A percentile compares a stretch with the other conserved stretches of the same genome.
phyloP scores from a whole-genome alignment of 2,888 invertebrate genomes.

The Buathra laborator region DNA sequence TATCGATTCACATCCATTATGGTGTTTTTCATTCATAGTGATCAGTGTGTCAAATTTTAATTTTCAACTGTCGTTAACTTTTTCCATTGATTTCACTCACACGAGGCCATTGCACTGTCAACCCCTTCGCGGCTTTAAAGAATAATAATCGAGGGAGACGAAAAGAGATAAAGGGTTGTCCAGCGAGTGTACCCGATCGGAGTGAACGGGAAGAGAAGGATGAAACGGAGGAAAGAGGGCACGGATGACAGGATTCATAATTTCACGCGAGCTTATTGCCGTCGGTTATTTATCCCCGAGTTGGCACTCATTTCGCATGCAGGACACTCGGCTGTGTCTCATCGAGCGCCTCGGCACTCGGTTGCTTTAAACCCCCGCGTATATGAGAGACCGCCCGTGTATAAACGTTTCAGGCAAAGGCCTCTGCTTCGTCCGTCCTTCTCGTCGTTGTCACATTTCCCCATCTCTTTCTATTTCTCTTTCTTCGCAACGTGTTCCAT shows the following conservation, averaged over 20 bases:
- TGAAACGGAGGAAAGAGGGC: constrained; percentile 69
- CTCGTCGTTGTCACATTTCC: constrained; percentile 9
- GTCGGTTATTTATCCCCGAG: constrained; percentile 80
- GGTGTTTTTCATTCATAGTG: constrained; percentile 11
- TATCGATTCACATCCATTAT: not conserved
- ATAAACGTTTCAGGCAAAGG: constrained; percentile 33
- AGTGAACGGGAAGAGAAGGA: constrained; percentile 28
- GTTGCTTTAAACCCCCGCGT: constrained; percentile 19
- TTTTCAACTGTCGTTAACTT: constrained; percentile 9
- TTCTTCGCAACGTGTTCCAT: constrained; percentile 37
- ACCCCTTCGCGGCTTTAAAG: constrained; percentile 43
- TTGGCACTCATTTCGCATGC: constrained; percentile 79
- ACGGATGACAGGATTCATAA: constrained; percentile 81
- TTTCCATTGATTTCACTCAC: constrained; percentile 11
- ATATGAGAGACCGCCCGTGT: constrained; percentile 21
- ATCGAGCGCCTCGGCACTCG: constrained; percentile 22
- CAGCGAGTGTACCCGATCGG: constrained; percentile 6
- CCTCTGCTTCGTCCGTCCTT: constrained; percentile 17
- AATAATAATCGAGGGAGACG: constrained; percentile 55
- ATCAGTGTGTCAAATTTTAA: constrained; percentile 37
- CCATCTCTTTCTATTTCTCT: constrained; percentile 21
- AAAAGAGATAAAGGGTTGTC: constrained; percentile 68
- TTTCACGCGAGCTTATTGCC: constrained; percentile 82
- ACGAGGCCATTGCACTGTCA: constrained; percentile 28
- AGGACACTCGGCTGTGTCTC: constrained; percentile 60